These are phyloP conservation scores for Agrilus biguttatus DNA, from an alignment of 2,888 invertebrate species.

Conservation along the genomic window DNA sequence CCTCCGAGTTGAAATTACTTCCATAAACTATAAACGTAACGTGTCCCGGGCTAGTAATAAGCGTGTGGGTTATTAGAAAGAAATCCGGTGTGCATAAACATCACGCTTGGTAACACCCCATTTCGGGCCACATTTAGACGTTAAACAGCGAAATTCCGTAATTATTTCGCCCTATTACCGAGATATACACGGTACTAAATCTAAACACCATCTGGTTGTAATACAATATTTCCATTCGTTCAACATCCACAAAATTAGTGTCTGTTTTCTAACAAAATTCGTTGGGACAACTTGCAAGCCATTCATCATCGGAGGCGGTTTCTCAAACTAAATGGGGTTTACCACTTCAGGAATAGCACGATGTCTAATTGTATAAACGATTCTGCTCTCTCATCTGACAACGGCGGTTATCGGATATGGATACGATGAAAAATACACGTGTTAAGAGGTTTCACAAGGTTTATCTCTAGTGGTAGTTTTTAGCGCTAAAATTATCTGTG, in stretches of 20 bases:
- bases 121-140: slow-evolving; percentile 11
- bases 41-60: slow-evolving; percentile 3
- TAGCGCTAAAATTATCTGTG: too few species aligned
- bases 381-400: too few species aligned
- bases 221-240: slow-evolving; percentile 8
- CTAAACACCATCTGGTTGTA: slow-evolving; percentile 11
- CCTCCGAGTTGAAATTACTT: too few species aligned
- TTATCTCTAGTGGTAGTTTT: too few species aligned
- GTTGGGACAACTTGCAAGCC: slow-evolving; percentile 3
- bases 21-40: too few species aligned
- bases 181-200: slow-evolving; percentile 7
- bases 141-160: slow-evolving; percentile 13
- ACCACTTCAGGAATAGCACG: too few species aligned
- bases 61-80: slow-evolving; percentile 21
- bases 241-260: slow-evolving; percentile 9
- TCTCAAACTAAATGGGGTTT: too few species aligned
- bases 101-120: slow-evolving; percentile 6
- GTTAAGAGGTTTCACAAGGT: too few species aligned
- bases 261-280: slow-evolving; percentile 11
- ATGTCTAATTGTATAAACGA: too few species aligned
- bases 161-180: slow-evolving; percentile 12
- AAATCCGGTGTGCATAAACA: slow-evolving; percentile 25
- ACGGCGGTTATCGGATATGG: too few species aligned
- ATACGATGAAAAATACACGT: too few species aligned
- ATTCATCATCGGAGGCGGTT: slow-evolving; percentile 4